These are phyloP conservation scores for Spinus pinus DNA, from an alignment of 2,797 vertebrate genomes.

Conservation along the genomic window DNA sequence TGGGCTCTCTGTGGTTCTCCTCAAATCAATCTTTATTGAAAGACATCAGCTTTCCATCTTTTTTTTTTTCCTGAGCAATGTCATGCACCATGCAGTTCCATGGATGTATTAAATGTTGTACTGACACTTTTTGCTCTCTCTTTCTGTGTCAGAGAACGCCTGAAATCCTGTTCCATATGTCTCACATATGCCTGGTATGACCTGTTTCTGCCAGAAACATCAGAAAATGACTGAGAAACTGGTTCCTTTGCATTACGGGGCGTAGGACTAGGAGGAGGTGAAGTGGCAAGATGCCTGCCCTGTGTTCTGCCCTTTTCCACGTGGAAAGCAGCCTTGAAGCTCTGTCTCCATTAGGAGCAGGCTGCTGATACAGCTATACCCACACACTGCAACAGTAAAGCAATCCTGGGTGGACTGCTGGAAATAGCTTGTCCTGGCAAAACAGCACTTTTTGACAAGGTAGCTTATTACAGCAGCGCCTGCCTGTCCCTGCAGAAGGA, in stretches of 20 bases:
- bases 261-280: background rate
- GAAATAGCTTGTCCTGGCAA: slow-evolving; percentile 57
- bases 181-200: background rate
- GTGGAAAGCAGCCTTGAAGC: slow-evolving; percentile 33
- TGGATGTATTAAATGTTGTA: background rate
- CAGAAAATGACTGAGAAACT: background rate
- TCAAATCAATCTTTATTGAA: background rate
- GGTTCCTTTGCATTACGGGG: background rate
- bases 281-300: background rate
- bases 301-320: background rate
- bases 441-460: slow-evolving; percentile 5
- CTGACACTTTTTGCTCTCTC: background rate
- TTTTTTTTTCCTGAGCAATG: background rate
- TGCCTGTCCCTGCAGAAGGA: background rate
- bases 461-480: slow-evolving; percentile 34
- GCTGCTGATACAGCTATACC: slow-evolving; percentile 59
- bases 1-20: background rate
- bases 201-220: slow-evolving; percentile 26
- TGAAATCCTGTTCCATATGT: slow-evolving; percentile 22
- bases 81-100: background rate
- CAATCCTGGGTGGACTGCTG: slow-evolving; percentile 42
- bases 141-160: background rate
- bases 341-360: slow-evolving; percentile 41
- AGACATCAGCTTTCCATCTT: background rate
- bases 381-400: slow-evolving; percentile 14